Percentiles rank a stretch among this genome's conserved stretches.
Conservation (phyloP, 2,797 vertebrate species). For the Sylvia borin region DNA sequence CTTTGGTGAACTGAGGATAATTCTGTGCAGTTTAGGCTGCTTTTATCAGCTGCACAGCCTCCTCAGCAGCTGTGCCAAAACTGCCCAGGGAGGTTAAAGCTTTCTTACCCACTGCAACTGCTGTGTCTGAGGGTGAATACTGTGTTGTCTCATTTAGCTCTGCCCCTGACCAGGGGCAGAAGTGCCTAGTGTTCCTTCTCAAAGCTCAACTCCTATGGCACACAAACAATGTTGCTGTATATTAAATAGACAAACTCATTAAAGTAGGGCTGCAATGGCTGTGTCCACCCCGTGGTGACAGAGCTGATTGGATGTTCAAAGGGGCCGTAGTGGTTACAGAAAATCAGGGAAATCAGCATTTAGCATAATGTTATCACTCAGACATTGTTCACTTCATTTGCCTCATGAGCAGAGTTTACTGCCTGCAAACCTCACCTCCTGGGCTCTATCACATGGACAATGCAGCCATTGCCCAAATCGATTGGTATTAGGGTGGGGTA, state of each 20-base stretch:
- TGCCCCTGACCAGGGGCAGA: not conserved
- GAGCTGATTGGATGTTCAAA: not conserved
- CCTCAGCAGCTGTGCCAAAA: not conserved
- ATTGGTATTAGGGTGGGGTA: not conserved
- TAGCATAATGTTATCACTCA: not conserved
- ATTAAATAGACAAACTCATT: not conserved
- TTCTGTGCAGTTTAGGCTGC: not conserved
- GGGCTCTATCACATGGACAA: constrained; percentile 3
- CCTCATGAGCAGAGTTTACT: not conserved
- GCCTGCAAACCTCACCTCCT: not conserved
- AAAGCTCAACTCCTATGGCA: not conserved
- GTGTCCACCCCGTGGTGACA: not conserved
- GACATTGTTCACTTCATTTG: not conserved
- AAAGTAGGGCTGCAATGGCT: not conserved
- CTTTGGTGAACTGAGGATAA: not conserved
- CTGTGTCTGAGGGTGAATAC: not conserved
- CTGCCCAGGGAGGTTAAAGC: not conserved
- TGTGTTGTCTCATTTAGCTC: not conserved
- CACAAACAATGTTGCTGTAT: not conserved
- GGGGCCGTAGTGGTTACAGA: not conserved
- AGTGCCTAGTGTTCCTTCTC: not conserved
- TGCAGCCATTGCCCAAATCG: not conserved
- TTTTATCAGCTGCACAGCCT: not conserved
- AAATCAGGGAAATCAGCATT: not conserved
- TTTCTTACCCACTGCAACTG: not conserved